Evolutionary conservation across 2,888 invertebrate species (phyloP), one percentile per base, ranked within the genome.

Genomic region (Tenthredo scrophulariae): DNA sequence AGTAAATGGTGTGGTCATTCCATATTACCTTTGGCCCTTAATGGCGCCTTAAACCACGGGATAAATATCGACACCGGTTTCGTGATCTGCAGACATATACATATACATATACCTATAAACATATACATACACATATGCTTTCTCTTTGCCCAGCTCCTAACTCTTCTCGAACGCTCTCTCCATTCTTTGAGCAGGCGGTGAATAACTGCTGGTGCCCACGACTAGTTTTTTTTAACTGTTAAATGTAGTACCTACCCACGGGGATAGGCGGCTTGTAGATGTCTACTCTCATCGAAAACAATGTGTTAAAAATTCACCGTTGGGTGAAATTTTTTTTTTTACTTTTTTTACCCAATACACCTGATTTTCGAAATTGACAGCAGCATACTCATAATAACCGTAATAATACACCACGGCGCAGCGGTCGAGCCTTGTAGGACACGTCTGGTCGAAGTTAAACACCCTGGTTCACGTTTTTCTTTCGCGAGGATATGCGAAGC

Each of bases 1-100:
- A 91, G 91, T 90, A 90, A 92, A 92, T 88, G 91, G 89, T 90
- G 89, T 88, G 90, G 90, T 91, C 90, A 89, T 91, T 91, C 90
- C 89, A 88, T 91, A 92, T 92, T 92, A 92, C 91, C 33, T 54
- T 54, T 50, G 54, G 88, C 90, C 89, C 90, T 92, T 92, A 92
- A 90, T 89, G 87, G 86, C 15, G 75, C 87, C 86, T 88, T 85
- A 91, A 92, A 92, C 54, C 54, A 54, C 29, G 50, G 77, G 92
- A 91, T 92, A 91, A 92, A 92, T 91, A 92, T 91, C 91, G 91
- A 91, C 90, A 89, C 90, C 88, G 86, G 86, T 74, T 13, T 13
- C 62, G 26, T 26, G 54, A 13, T 62, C 62, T 29, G 13, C 9
- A 62, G 22, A 62, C 22, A 26, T 62, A 62, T 4, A 22, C 9